phyloP scores from a whole-genome alignment of 53 echinoderm and acorn worm genomes.

The Astropecten irregularis region DNA sequence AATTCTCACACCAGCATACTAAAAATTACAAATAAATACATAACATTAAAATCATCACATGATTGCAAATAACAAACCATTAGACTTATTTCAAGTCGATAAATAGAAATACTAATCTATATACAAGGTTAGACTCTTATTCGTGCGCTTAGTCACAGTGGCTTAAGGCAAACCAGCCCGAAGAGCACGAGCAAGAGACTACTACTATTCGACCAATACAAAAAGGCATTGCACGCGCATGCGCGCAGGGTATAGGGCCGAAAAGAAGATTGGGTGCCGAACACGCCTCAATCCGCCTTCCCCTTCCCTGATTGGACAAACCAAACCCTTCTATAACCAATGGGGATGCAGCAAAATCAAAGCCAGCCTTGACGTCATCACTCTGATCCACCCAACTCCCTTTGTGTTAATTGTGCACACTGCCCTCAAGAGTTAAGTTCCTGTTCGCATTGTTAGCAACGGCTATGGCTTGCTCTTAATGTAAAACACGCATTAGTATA shows the following conservation, averaged over 20 bases:
- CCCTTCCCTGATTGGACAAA: conserved; percentile 62
- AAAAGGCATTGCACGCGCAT: conserved; percentile 14
- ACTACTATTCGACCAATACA: neutral
- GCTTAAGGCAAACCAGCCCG: neutral
- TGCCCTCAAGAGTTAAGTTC: no score
- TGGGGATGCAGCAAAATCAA: conserved; percentile 36
- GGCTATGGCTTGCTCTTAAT: no score
- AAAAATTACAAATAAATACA: conserved; percentile 57
- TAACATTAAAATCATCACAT: conserved; percentile 28
- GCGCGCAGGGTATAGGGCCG: conserved; percentile 58
- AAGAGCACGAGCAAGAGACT: neutral
- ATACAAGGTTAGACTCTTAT: conserved; percentile 4
- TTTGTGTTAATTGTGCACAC: no score
- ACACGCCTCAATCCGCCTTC: conserved; percentile 62
- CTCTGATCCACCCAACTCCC: no score
- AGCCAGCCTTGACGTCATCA: neutral
- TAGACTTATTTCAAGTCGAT: conserved; percentile 25
- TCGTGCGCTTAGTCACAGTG: neutral
- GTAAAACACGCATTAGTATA: no score
- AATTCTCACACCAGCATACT: conserved; percentile 45
- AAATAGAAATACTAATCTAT: conserved; percentile 35
- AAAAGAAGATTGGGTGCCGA: conserved; percentile 58
- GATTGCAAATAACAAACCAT: conserved; percentile 52
- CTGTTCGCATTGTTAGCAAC: no score
- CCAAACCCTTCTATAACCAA: conserved; percentile 42